A percentile compares a stretch with the other conserved stretches of the same genome.
These are phyloP conservation scores for Dexiosoma caninum DNA, from an alignment of 2,888 invertebrate genomes.

Conservation along the genomic window DNA sequence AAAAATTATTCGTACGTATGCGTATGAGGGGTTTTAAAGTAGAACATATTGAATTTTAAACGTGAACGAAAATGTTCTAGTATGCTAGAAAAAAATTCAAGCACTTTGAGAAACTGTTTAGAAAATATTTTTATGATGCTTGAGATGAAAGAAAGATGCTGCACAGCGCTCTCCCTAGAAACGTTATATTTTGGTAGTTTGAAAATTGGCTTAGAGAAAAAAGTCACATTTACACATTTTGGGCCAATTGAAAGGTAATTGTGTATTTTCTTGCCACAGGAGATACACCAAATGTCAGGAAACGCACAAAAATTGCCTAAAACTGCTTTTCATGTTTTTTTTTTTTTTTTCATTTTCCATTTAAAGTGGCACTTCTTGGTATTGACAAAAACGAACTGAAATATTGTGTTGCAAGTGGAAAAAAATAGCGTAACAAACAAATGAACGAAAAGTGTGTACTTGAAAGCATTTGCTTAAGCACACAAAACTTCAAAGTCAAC, in stretches of 20 bases:
- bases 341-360: conserved; percentile 29
- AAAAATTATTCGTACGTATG: too few species aligned
- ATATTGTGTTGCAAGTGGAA: conserved; percentile 13
- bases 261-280: conserved; percentile 28
- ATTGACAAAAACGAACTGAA: conserved; percentile 44
- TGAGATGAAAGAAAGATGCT: conserved; percentile 43
- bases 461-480: conserved; percentile 50
- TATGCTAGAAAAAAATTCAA: conserved; percentile 14
- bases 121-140: conserved; percentile 11
- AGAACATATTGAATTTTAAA: background rate
- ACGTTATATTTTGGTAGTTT: background rate
- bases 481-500: conserved; percentile 61
- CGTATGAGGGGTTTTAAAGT: conserved; percentile 10
- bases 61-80: conserved; percentile 3
- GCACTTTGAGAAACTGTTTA: background rate
- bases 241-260: conserved; percentile 58
- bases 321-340: background rate
- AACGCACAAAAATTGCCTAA: conserved; percentile 33
- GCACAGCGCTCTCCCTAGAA: background rate
- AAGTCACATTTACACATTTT: background rate
- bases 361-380: conserved; percentile 53
- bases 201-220: conserved; percentile 10
- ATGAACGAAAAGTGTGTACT: conserved; percentile 57
- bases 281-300: background rate
- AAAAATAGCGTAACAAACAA: conserved; percentile 29